Evolutionary conservation across 2,797 vertebrate species (phyloP).

Genomic region (Myotis pilosus): DNA sequence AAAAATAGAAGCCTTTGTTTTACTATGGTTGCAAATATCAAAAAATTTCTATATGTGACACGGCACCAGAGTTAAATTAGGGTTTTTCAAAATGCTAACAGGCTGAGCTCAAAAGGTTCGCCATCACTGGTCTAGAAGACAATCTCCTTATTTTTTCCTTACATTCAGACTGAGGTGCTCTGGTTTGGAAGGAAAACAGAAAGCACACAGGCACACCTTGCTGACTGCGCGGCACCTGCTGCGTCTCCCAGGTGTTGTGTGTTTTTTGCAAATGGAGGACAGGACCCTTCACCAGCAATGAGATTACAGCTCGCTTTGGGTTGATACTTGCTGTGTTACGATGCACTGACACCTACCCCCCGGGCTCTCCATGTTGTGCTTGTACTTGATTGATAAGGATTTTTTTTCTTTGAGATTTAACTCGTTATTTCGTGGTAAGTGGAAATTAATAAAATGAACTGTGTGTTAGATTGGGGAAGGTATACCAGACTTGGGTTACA

Average conservation of each 20-base stretch:
- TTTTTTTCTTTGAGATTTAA: not conserved
- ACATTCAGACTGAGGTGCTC: not conserved
- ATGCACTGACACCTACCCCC: not conserved
- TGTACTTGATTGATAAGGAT: not conserved
- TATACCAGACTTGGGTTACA: not conserved
- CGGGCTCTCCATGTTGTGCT: not conserved
- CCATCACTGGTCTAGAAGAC: not conserved
- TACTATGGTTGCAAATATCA: no score
- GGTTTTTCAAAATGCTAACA: no score
- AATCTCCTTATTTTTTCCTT: not conserved
- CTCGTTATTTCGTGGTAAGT: not conserved
- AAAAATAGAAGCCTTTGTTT: no score
- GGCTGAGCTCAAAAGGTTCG: fast-evolving
- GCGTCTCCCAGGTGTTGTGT: not conserved
- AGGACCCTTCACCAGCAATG: not conserved
- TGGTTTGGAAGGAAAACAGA: not conserved
- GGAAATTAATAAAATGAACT: not conserved
- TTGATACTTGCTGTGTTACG: not conserved
- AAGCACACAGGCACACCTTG: not conserved
- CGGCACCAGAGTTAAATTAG: no score
- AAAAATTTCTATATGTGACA: no score
- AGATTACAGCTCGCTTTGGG: not conserved
- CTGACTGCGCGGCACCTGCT: not conserved
- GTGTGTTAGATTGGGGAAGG: not conserved
- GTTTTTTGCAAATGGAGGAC: not conserved